Conservation (phyloP, 2,113 vertebrate genomes). For the Gambusia affinis region DNA sequence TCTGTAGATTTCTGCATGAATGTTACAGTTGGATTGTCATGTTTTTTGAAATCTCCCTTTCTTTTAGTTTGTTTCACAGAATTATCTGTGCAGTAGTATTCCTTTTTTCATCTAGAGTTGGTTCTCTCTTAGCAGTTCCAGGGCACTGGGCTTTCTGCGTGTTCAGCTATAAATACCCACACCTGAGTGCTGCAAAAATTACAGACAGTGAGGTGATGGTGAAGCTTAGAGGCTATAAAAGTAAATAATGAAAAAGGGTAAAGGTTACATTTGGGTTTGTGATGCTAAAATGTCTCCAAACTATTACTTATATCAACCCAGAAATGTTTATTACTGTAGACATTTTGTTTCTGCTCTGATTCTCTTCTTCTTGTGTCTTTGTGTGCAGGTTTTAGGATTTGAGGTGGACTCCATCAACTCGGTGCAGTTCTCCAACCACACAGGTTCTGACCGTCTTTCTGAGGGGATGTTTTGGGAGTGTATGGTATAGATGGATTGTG, state of each 20-base stretch:
- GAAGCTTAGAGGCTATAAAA: background rate
- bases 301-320: no score
- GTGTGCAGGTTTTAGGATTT: conserved; percentile 91
- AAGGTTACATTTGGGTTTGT: no score
- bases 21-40: background rate
- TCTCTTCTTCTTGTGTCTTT: conserved; percentile 15
- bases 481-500: conserved; percentile 11
- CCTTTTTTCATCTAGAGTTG: background rate
- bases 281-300: no score
- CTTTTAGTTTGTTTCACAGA: background rate
- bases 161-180: background rate
- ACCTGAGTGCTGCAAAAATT: background rate
- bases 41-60: background rate
- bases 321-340: background rate
- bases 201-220: background rate
- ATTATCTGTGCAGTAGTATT: background rate
- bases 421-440: conserved; percentile 99
- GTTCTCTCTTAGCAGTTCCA: background rate
- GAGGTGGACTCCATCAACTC: conserved; percentile 98
- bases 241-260: background rate
- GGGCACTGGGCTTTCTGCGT: no score
- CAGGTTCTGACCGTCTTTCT: conserved; percentile 80
- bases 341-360: background rate
- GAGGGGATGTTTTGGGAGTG: conserved; percentile 5
- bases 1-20: background rate